Evolutionary conservation across 1,140 invertebrate species (phyloP).

Genomic region (Zaprionus tsacasi): DNA sequence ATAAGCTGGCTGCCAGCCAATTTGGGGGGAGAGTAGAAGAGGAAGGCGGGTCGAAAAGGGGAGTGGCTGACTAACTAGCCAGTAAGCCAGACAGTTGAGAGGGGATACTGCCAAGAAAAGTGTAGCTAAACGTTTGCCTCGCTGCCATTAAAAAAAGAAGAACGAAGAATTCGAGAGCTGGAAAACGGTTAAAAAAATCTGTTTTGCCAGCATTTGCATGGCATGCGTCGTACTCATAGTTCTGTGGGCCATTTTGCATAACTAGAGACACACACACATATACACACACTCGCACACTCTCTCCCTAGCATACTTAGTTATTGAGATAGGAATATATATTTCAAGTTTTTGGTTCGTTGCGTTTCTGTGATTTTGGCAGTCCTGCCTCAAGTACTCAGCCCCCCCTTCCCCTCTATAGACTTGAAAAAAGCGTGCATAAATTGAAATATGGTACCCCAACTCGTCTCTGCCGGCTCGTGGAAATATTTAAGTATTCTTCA

Average conservation of each 20-base stretch:
- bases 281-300: conserved; percentile 25
- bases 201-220: conserved; percentile 79
- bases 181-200: conserved; percentile 72
- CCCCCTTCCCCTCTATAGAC: conserved; percentile 25
- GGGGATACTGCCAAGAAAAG: conserved; percentile 48
- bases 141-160: conserved; percentile 47
- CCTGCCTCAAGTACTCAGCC: conserved; percentile 47
- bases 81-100: conserved; percentile 57
- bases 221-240: conserved; percentile 67
- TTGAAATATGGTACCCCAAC: conserved; percentile 33
- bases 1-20: conserved; percentile 79
- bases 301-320: conserved; percentile 37
- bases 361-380: conserved; percentile 75
- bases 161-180: conserved; percentile 8
- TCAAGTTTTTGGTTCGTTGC: conserved; percentile 78
- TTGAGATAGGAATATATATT: conserved; percentile 56
- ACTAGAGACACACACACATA: conserved; percentile 57
- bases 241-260: conserved; percentile 71
- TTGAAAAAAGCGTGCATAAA: conserved; percentile 51
- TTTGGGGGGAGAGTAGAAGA: conserved; percentile 44
- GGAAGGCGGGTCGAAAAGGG: neutral
- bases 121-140: conserved; percentile 47
- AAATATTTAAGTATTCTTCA: conserved; percentile 41
- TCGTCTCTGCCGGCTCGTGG: neutral
- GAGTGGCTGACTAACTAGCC: conserved; percentile 63